Percentiles rank a stretch among this genome's conserved stretches.
Conservation (phyloP, 1,140 invertebrate species). For the Atta texana region DNA sequence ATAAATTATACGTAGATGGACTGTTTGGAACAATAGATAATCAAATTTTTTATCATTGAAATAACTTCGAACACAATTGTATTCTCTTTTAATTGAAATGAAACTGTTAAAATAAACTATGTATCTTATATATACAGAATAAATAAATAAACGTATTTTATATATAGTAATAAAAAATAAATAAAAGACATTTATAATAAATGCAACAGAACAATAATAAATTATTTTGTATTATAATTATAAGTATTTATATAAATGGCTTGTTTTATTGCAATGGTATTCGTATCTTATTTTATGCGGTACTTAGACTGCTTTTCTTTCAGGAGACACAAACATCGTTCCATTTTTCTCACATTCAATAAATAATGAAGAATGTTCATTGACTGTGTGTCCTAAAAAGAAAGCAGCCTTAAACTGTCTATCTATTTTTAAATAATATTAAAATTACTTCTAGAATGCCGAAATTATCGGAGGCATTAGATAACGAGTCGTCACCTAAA, state of each 20-base stretch:
- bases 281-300: not conserved
- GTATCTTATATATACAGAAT: not conserved
- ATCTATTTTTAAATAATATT: conserved; percentile 1
- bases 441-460: conserved; percentile 71
- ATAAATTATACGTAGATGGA: not conserved
- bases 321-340: too few species aligned
- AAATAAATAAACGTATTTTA: not conserved
- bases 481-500: conserved; percentile 78
- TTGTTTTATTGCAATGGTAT: not conserved
- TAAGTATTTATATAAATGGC: not conserved
- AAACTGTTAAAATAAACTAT: not conserved
- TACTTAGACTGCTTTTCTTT: not conserved
- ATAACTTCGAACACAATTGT: too few species aligned
- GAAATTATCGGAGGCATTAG: conserved; percentile 75
- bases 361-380: too few species aligned
- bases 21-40: conserved; percentile 6
- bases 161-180: not conserved
- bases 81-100: not conserved
- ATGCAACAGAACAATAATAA: not conserved
- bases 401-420: not conserved
- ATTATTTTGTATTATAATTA: not conserved
- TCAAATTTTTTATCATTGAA: not conserved
- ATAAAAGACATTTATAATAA: conserved; percentile 7
- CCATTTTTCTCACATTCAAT: too few species aligned
- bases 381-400: too few species aligned